Evolutionary conservation across 2,113 vertebrate genomes (phyloP).

Genomic region (Gambusia affinis): DNA sequence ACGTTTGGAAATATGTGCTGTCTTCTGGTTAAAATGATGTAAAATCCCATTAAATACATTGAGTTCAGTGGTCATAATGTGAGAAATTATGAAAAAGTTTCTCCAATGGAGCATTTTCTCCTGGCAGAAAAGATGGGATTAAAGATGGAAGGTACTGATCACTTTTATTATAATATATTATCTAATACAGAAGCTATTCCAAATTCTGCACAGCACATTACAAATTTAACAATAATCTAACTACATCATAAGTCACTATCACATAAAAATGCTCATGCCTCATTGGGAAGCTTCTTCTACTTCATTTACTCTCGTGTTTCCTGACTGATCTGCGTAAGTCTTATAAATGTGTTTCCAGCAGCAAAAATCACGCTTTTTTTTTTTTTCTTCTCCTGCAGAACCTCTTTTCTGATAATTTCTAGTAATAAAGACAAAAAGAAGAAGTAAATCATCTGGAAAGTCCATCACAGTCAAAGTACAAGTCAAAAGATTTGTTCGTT

Average conservation of each 20-base stretch:
- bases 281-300: background rate
- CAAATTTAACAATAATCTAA: too few species aligned
- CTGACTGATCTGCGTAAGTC: background rate
- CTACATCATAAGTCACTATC: background rate
- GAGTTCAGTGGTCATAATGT: background rate
- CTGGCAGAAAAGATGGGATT: background rate
- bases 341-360: background rate
- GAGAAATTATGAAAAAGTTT: background rate
- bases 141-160: background rate
- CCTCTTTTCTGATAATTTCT: background rate
- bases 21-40: background rate
- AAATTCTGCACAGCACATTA: too few species aligned
- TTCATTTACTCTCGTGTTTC: background rate
- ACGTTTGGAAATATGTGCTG: background rate
- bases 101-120: background rate
- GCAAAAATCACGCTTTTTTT: background rate
- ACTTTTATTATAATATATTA: background rate
- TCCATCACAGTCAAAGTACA: background rate
- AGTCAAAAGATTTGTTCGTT: background rate
- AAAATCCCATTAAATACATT: background rate
- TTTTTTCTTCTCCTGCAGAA: background rate
- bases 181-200: too few species aligned
- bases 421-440: constrained; percentile 1
- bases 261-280: background rate
- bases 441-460: background rate